Evolutionary conservation across 2,888 invertebrate species (phyloP).

Genomic region (Hoplodrina blanda): DNA sequence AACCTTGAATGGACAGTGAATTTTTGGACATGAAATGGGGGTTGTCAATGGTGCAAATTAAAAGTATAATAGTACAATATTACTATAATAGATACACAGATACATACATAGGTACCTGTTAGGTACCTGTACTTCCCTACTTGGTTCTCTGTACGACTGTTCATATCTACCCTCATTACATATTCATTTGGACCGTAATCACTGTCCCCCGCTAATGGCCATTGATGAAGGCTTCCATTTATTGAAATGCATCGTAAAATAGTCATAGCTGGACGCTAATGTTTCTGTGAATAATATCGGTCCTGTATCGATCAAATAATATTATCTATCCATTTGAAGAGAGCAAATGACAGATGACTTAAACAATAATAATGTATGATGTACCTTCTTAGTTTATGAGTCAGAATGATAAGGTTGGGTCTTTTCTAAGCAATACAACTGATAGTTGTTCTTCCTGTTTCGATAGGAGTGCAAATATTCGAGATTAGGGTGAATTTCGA

Average conservation of each 20-base stretch:
- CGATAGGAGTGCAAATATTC: neutral
- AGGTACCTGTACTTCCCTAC: neutral
- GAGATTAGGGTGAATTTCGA: neutral
- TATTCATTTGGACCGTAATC: slow-evolving; percentile 72
- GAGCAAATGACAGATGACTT: slow-evolving; percentile 37
- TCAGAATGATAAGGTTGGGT: neutral
- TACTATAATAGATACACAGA: too few species aligned
- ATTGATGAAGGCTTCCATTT: slow-evolving; percentile 62
- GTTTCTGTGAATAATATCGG: slow-evolving; percentile 19
- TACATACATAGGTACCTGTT: too few species aligned
- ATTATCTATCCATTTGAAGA: slow-evolving; percentile 30
- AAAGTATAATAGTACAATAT: too few species aligned
- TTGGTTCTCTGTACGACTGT: neutral
- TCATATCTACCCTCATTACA: slow-evolving; percentile 63
- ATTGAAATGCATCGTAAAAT: slow-evolving; percentile 58
- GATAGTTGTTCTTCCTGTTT: neutral
- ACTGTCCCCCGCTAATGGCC: slow-evolving; percentile 63
- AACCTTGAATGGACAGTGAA: too few species aligned
- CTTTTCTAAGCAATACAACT: neutral
- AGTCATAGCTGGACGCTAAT: slow-evolving; percentile 40
- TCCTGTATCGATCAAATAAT: slow-evolving; percentile 24
- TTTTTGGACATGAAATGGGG: too few species aligned
- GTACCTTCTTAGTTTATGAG: slow-evolving; percentile 22
- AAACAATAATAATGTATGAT: slow-evolving; percentile 16
- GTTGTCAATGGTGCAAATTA: too few species aligned